These are phyloP conservation scores for Corydoras sp. DNA, from an alignment of 2,113 vertebrate genomes.

Conservation along the genomic window DNA sequence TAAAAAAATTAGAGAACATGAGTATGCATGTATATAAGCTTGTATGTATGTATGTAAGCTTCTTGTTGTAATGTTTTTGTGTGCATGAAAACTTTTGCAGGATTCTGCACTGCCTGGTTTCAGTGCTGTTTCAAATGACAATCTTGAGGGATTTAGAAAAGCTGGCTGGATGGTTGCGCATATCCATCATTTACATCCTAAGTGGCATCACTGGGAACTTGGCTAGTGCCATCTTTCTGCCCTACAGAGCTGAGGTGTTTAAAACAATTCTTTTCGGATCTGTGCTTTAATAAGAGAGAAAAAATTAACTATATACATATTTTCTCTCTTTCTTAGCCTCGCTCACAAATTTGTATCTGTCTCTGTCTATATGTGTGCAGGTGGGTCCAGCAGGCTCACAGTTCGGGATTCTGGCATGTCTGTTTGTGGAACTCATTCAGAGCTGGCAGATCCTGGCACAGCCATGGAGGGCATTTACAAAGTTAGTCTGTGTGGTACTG, in stretches of 20 bases:
- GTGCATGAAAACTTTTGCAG: slow-evolving; percentile 54
- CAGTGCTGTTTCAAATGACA: slow-evolving; percentile 96
- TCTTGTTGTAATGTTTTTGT: background rate
- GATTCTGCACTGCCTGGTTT: slow-evolving; percentile 96
- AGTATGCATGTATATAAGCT: too few relatives aligned
- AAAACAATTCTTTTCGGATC: background rate
- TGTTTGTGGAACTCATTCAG: slow-evolving; percentile 97
- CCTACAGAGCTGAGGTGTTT: slow-evolving; percentile 92
- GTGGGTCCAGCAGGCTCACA: slow-evolving; percentile 95
- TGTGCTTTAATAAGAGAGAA: background rate
- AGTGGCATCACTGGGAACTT: slow-evolving; percentile 96
- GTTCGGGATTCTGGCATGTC: slow-evolving; percentile 96
- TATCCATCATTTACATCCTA: slow-evolving; percentile 96
- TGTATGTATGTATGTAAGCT: background rate
- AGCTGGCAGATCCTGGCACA: slow-evolving; percentile 97
- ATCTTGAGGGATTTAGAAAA: slow-evolving; percentile 95
- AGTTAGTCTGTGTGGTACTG: slow-evolving; percentile 90
- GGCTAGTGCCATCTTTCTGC: slow-evolving; percentile 93
- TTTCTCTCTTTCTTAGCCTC: background rate
- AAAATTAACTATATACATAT: too few relatives aligned
- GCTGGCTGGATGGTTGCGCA: slow-evolving; percentile 94
- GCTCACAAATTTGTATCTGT: background rate
- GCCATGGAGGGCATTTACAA: slow-evolving; percentile 92
- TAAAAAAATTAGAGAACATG: too few relatives aligned
- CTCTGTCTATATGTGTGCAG: slow-evolving; percentile 56